Evolutionary conservation across 2,113 vertebrate species (phyloP).

Genomic region (Dascyllus trimaculatus): DNA sequence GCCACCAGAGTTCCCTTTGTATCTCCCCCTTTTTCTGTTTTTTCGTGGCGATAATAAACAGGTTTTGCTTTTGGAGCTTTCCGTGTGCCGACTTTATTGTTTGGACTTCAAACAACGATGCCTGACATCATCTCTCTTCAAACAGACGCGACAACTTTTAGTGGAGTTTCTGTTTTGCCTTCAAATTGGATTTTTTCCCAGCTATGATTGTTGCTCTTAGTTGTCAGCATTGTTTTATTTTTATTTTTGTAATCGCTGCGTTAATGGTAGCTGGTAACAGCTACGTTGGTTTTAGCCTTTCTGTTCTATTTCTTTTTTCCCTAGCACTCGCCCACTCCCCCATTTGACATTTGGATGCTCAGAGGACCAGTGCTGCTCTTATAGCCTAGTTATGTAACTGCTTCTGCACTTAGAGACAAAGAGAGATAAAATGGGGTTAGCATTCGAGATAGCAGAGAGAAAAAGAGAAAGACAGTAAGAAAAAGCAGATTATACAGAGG

Average conservation of each 20-base stretch:
- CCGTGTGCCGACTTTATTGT: neutral
- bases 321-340: conserved; percentile 46
- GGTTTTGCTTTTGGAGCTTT: neutral
- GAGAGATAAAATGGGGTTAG: conserved; percentile 51
- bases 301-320: conserved; percentile 6
- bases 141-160: neutral
- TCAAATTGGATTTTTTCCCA: conserved; percentile 19
- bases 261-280: conserved; percentile 20
- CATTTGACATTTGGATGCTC: conserved; percentile 63
- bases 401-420: conserved; percentile 56
- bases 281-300: conserved; percentile 20
- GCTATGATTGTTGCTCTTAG: conserved; percentile 24
- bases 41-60: neutral
- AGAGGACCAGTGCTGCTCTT: conserved; percentile 62
- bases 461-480: conserved; percentile 7
- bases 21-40: neutral
- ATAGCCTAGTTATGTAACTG: conserved; percentile 67
- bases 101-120: too few relatives aligned
- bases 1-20: neutral
- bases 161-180: conserved; percentile 12
- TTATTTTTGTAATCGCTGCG: conserved; percentile 32
- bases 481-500: conserved; percentile 31
- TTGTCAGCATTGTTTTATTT: conserved; percentile 46
- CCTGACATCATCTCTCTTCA: neutral
- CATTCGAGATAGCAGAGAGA: conserved; percentile 30